phyloP scores from a whole-genome alignment of 2,888 invertebrate genomes.

The Caenorhabditis japonica region DNA sequence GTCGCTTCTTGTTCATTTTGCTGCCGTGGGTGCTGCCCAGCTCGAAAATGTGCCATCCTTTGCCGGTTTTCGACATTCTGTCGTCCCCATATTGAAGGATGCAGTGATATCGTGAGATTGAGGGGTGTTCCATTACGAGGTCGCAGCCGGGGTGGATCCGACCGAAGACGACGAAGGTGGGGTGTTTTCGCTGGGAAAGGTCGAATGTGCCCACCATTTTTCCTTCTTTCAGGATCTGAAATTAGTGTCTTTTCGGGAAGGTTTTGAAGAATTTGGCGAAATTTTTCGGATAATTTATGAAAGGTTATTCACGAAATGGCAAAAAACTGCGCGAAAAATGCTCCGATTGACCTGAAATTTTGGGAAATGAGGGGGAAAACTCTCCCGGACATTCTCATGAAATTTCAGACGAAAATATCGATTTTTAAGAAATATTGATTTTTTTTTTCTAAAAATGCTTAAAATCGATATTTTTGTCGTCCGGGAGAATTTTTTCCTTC shows the following conservation, averaged over 20 bases:
- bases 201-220: conserved; percentile 68
- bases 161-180: conserved; percentile 83
- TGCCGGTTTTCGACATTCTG: conserved; percentile 83
- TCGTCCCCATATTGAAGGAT: conserved; percentile 87
- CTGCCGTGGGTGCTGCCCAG: conserved; percentile 96
- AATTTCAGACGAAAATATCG: no score
- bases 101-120: conserved; percentile 92
- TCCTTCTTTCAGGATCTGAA: conserved; percentile 69
- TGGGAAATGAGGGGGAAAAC: no score
- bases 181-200: conserved; percentile 61
- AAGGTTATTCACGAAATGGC: no score
- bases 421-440: no score
- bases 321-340: no score
- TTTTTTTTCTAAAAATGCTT: no score
- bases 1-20: conserved; percentile 83
- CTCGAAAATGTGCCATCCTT: conserved; percentile 93
- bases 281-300: no score
- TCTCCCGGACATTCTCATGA: no score
- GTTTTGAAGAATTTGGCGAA: not conserved
- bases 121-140: conserved; percentile 90
- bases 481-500: no score
- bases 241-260: not conserved
- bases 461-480: no score
- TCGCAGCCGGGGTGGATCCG: conserved; percentile 89
- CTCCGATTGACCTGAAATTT: no score